A percentile compares a stretch with the other conserved stretches of the same genome.
Conservation (phyloP, 2,888 invertebrate species). For the Volucella bombylans region DNA sequence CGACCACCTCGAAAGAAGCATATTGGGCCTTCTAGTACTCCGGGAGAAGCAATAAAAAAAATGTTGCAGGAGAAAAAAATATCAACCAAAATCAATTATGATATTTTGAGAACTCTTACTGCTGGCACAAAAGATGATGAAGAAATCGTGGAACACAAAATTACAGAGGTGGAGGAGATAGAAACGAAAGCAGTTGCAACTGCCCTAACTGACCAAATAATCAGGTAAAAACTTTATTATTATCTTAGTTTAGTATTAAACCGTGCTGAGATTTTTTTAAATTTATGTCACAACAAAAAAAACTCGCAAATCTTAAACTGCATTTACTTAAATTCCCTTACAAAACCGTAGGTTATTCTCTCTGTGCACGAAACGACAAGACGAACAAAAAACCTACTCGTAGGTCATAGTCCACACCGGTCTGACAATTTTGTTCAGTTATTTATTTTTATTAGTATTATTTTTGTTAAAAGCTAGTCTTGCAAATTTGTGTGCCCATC, state of each 20-base stretch:
- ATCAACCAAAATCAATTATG: constrained; percentile 98
- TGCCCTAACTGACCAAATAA: constrained; percentile 75
- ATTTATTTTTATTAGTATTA: too few species aligned
- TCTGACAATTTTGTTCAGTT: too few species aligned
- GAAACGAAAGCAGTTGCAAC: constrained; percentile 75
- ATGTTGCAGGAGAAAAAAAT: constrained; percentile 97
- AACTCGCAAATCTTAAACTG: not conserved
- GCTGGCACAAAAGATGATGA: constrained; percentile 67
- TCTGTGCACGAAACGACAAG: too few species aligned
- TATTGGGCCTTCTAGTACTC: constrained; percentile 86
- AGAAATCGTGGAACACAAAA: constrained; percentile 14
- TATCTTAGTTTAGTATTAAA: not conserved
- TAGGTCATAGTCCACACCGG: too few species aligned
- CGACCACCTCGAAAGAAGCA: constrained; percentile 87
- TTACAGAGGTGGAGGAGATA: constrained; percentile 16
- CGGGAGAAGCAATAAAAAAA: constrained; percentile 96
- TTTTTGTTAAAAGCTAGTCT: too few species aligned
- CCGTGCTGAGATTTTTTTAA: too few species aligned
- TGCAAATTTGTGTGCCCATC: too few species aligned
- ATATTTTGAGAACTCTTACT: constrained; percentile 92
- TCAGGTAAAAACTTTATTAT: constrained; percentile 64
- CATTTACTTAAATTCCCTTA: too few species aligned
- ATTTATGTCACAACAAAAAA: not conserved
- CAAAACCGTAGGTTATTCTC: too few species aligned
- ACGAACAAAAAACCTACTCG: too few species aligned